Base-by-base conservation (phyloP, 2,113 vertebrate genomes). In the Datnioides undecimradiatus region DNA sequence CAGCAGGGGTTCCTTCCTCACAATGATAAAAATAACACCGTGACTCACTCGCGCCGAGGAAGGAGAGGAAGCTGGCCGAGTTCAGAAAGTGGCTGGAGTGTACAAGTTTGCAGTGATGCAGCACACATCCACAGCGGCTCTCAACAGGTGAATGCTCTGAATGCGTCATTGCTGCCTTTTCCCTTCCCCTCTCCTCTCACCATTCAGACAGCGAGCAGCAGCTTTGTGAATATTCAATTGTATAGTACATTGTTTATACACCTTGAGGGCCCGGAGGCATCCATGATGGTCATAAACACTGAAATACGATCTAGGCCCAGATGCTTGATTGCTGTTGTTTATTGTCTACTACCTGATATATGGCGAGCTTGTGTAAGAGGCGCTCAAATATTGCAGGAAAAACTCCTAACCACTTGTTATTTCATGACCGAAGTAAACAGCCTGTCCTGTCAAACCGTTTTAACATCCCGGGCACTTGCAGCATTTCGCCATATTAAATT, bases 1-100 rank as follows among this genome's bases (percentile, higher is more conserved):
- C 69, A 64, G 73, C 19, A 23, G 70, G 52, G 52, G 68, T 68
- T 86, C 74, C 82, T 65, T 48, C 64, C 45, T 67, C 66, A 52
- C 82, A 19, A 8, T 46, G 76, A 86, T 87, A 62, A 69, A 76
- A 88, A 88, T 82, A 83, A 83, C 88, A 62, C 41, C 0, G 43
- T 84, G 85, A 84, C 52, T 81, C 83, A 82, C 52, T 73, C 38
- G 8, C 38, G 43, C 41, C 19, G n/a, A 75, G 41, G 63, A 17
- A 60, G 8, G 17, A 0, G 45, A 68, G 45, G 34, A 76, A 73
- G 62, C 51, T 57, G 75, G 73, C 58, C 33, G 62, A 79, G 54
- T 86, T 83, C 45, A 82, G 64, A 57, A 65, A 73, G 46, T 54
- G 60, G 71, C 64, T 43, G 9, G 62, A 66, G 63, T 48, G n/a